Percentiles rank a stretch among this genome's conserved stretches.
phyloP scores from a whole-genome alignment of 1,140 invertebrate species.

The Megalonaias nervosa region DNA sequence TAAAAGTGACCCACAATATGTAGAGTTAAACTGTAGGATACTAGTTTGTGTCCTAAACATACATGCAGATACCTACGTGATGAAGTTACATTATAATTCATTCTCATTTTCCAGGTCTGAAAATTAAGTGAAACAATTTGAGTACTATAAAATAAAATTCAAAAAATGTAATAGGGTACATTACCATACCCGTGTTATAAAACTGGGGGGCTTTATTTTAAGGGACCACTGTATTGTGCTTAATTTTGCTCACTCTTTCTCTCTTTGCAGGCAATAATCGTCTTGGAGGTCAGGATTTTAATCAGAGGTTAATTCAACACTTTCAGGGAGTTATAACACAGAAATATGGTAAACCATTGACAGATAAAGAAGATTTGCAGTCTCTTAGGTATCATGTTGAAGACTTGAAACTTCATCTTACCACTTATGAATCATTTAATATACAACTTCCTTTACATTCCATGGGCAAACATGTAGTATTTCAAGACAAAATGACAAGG shows the following conservation, averaged over 20 bases:
- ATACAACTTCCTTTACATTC: slow-evolving; percentile 65
- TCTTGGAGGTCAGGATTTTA: slow-evolving; percentile 74
- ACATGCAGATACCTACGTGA: too few species aligned
- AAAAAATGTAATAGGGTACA: too few species aligned
- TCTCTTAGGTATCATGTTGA: slow-evolving; percentile 71
- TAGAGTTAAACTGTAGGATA: too few species aligned
- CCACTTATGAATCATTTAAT: slow-evolving; percentile 49
- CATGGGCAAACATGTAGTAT: slow-evolving; percentile 45
- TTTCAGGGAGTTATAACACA: slow-evolving; percentile 58
- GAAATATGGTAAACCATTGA: slow-evolving; percentile 56
- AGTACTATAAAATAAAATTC: too few species aligned
- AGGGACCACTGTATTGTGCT: too few species aligned
- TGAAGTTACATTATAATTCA: too few species aligned
- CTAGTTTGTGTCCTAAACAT: too few species aligned
- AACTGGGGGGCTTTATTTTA: too few species aligned
- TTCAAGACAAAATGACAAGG: slow-evolving; percentile 58
- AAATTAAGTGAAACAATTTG: too few species aligned
- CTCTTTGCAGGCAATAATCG: slow-evolving; percentile 71
- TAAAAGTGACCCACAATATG: too few species aligned
- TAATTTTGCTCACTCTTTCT: neutral
- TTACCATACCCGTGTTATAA: too few species aligned
- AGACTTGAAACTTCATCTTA: slow-evolving; percentile 71
- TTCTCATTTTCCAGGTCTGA: too few species aligned
- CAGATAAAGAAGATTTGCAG: slow-evolving; percentile 72
- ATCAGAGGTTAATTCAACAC: slow-evolving; percentile 68